A percentile compares a stretch with the other conserved stretches of the same genome.
These are phyloP conservation scores for Syngnathus floridae DNA, from an alignment of 2,113 vertebrate species.

Conservation along the genomic window DNA sequence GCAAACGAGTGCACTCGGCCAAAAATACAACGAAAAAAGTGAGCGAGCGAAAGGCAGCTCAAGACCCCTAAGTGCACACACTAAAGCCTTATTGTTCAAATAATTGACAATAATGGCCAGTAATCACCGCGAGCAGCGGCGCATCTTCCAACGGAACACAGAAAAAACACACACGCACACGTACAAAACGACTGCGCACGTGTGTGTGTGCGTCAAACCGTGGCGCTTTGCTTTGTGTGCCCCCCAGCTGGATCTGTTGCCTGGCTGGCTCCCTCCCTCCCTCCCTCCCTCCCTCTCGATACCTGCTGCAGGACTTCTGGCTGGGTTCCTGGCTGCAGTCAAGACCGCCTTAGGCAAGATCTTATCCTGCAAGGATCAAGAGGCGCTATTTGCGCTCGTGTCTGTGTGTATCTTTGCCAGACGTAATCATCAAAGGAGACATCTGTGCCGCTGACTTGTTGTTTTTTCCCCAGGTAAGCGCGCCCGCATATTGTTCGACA, in stretches of 20 bases:
- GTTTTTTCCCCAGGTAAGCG: conserved; percentile 47
- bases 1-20: conserved; percentile 2
- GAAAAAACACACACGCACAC: conserved; percentile 4
- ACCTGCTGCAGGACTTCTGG: conserved; percentile 65
- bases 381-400: conserved; percentile 59
- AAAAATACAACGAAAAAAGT: background rate
- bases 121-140: conserved; percentile 25
- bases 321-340: conserved; percentile 58
- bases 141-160: conserved; percentile 22
- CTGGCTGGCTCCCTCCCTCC: conserved; percentile 22
- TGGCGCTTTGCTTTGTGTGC: conserved; percentile 5
- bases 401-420: conserved; percentile 57
- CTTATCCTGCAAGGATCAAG: conserved; percentile 72
- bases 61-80: conserved; percentile 30
- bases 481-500: conserved; percentile 42
- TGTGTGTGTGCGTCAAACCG: background rate
- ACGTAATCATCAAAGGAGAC: conserved; percentile 68
- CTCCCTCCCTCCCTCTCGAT: conserved; percentile 27
- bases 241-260: conserved; percentile 34
- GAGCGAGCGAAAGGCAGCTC: conserved; percentile 15
- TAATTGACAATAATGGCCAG: conserved; percentile 48
- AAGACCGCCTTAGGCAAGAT: conserved; percentile 66
- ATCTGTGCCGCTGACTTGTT: conserved; percentile 53
- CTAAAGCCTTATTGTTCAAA: conserved; percentile 24
- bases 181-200: conserved; percentile 1